A percentile compares a stretch with the other conserved stretches of the same genome.
Conservation (phyloP, 2,888 invertebrate species). For the Volucella zonaria region DNA sequence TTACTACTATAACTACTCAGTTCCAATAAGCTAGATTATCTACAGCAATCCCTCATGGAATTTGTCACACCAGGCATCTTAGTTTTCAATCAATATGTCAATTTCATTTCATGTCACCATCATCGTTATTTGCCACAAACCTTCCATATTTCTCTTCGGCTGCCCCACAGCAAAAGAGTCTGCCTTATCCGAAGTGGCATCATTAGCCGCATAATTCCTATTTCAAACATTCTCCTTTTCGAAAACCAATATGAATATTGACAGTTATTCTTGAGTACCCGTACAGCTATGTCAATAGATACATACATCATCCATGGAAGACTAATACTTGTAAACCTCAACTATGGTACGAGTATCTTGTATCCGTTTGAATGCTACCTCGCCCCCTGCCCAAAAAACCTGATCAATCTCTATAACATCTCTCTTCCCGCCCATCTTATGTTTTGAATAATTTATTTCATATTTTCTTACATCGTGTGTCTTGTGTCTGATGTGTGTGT, state of each 20-base stretch:
- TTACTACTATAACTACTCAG: constrained; percentile 18
- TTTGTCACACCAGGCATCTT: constrained; percentile 65
- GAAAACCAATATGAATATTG: constrained; percentile 50
- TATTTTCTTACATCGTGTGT: neutral
- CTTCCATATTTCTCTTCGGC: neutral
- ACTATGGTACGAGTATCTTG: neutral
- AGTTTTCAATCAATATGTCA: constrained; percentile 72
- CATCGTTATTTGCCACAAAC: neutral
- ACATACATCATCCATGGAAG: too few species aligned
- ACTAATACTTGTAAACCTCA: constrained; percentile 12
- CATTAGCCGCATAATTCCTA: constrained; percentile 55
- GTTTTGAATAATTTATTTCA: constrained; percentile 54
- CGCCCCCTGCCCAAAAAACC: constrained; percentile 17
- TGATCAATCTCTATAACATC: constrained; percentile 22
- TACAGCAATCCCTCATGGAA: constrained; percentile 55
- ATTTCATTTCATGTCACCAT: constrained; percentile 64
- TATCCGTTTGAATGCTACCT: too few species aligned
- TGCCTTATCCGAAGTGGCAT: constrained; percentile 17
- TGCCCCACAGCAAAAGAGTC: neutral
- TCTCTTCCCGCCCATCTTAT: constrained; percentile 15
- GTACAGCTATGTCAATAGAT: too few species aligned
- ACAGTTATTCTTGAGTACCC: constrained; percentile 37
- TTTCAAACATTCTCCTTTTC: constrained; percentile 15
- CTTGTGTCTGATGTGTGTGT: constrained; percentile 30
- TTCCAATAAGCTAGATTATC: constrained; percentile 62